phyloP scores from a whole-genome alignment of 2,113 vertebrate species.

The Ictalurus punctatus region DNA sequence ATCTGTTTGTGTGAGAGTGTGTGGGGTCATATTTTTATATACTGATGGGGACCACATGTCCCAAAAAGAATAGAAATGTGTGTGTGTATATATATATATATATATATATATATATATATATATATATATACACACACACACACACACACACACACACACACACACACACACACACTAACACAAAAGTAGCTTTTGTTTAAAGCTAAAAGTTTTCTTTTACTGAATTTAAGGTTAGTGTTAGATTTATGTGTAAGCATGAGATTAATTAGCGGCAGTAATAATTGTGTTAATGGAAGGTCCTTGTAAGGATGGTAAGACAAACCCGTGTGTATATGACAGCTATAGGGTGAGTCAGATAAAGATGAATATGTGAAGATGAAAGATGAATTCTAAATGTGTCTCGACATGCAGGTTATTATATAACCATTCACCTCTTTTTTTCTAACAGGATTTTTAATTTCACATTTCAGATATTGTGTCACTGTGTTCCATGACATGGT shows the following conservation, averaged over 20 bases:
- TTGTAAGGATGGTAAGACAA: not conserved
- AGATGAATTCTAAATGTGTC: slow-evolving; percentile 18
- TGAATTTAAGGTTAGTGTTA: not conserved
- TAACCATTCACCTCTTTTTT: slow-evolving; percentile 7
- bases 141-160: too few relatives aligned
- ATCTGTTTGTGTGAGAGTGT: not conserved
- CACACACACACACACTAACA: too few relatives aligned
- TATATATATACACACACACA: too few relatives aligned
- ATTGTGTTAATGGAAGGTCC: not conserved
- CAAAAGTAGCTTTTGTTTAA: not conserved
- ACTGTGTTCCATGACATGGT: not conserved
- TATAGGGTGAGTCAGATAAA: not conserved
- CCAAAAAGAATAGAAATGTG: not conserved
- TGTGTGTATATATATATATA: too few relatives aligned
- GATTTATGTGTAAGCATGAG: not conserved
- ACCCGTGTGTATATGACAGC: not conserved
- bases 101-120: too few relatives aligned
- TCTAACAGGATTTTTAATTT: slow-evolving; percentile 17
- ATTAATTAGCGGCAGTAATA: not conserved
- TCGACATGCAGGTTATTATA: slow-evolving; percentile 5
- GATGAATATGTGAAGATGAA: not conserved
- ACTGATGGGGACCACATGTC: not conserved
- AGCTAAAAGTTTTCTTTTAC: not conserved
- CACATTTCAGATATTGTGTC: slow-evolving; percentile 1
- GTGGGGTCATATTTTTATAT: not conserved